These are phyloP conservation scores for Molossus alvarezi DNA, from an alignment of 2,797 vertebrate genomes.

Conservation along the genomic window DNA sequence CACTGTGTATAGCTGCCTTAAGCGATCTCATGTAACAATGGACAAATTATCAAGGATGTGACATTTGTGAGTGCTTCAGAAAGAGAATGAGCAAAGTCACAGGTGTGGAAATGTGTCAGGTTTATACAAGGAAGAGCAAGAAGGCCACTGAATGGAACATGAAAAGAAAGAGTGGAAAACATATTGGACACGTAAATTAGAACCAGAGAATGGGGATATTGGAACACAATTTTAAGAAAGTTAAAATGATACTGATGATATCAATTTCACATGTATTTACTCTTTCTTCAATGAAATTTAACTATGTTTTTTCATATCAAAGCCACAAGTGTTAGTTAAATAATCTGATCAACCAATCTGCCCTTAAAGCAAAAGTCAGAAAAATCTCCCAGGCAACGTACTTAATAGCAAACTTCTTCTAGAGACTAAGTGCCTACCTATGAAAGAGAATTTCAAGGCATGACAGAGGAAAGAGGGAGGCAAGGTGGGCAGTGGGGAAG, in stretches of 20 bases:
- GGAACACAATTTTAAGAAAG: not conserved
- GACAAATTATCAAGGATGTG: not conserved
- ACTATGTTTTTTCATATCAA: not conserved
- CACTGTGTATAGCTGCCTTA: not conserved
- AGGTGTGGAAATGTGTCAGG: not conserved
- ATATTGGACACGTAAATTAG: constrained; percentile 14
- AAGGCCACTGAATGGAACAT: not conserved
- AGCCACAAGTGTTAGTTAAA: not conserved
- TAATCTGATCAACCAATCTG: not conserved
- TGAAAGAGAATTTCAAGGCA: constrained; percentile 18
- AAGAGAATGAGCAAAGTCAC: constrained; percentile 15
- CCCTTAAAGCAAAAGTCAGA: constrained; percentile 40
- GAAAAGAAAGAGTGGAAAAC: not conserved
- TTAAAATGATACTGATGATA: not conserved
- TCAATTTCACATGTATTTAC: not conserved
- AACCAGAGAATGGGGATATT: not conserved
- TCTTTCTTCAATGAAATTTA: constrained; percentile 29
- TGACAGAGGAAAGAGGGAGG: not conserved
- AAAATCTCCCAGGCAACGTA: not conserved
- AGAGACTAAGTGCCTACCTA: not conserved
- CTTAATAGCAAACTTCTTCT: not conserved
- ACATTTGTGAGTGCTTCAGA: not conserved
- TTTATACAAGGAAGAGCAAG: not conserved
- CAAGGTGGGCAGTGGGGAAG: not conserved
- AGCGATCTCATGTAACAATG: not conserved